Evolutionary conservation across 1,140 invertebrate species (phyloP).

Genomic region (Heliconius eleuchia): DNA sequence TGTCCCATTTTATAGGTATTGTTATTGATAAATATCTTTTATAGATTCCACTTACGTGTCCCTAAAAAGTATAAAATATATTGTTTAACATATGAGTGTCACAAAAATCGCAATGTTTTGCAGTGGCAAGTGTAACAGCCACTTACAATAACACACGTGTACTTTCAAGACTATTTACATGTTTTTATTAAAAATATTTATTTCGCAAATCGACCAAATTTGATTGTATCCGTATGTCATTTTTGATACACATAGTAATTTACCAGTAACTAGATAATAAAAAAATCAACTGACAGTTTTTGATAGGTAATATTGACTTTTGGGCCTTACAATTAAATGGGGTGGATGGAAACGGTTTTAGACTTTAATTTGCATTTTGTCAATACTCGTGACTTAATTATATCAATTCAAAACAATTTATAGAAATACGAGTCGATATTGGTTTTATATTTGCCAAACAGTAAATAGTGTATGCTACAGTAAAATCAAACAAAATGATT

Average conservation of each 20-base stretch:
- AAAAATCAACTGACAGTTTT: not conserved
- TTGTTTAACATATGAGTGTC: not conserved
- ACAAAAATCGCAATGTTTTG: not conserved
- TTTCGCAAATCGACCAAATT: constrained; percentile 8
- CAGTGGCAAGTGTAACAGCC: constrained; percentile 34
- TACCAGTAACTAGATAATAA: not conserved
- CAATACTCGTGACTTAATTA: too few species aligned
- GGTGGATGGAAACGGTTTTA: too few species aligned
- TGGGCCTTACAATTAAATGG: too few species aligned
- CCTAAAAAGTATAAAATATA: constrained; percentile 40
- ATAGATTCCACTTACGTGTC: constrained; percentile 62
- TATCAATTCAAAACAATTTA: too few species aligned
- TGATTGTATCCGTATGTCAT: not conserved
- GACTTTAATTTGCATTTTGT: too few species aligned
- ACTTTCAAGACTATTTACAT: constrained; percentile 41
- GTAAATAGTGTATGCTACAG: too few species aligned
- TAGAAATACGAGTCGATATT: too few species aligned
- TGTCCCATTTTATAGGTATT: constrained; percentile 48
- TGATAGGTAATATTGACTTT: not conserved
- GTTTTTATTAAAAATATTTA: constrained; percentile 38
- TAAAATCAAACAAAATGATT: too few species aligned
- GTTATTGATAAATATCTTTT: constrained; percentile 21
- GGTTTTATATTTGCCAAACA: too few species aligned
- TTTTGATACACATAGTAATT: not conserved
- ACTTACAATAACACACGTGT: constrained; percentile 54